phyloP scores from a whole-genome alignment of 2,113 vertebrate species.

The Potamarius usumacintae region DNA sequence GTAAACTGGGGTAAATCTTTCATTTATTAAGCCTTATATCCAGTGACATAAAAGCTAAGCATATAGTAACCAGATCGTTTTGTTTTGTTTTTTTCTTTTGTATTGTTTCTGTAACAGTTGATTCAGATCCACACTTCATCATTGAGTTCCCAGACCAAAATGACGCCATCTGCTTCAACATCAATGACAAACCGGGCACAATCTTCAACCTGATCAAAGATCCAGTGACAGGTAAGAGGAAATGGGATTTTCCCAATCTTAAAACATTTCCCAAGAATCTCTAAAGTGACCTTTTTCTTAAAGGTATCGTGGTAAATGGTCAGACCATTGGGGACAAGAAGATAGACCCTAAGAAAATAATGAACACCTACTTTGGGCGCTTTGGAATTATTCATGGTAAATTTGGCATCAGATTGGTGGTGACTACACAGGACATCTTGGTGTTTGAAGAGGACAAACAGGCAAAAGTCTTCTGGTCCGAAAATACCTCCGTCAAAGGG shows the following conservation, averaged over 20 bases:
- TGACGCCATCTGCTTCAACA: slow-evolving; percentile 91
- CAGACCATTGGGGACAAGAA: slow-evolving; percentile 86
- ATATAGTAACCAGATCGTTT: not conserved
- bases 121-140: slow-evolving; percentile 94
- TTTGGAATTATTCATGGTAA: slow-evolving; percentile 81
- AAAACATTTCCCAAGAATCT: too few species aligned
- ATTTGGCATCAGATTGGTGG: slow-evolving; percentile 76
- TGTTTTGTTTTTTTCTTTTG: not conserved
- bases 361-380: slow-evolving; percentile 86
- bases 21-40: not conserved
- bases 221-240: slow-evolving; percentile 76
- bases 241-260: not conserved
- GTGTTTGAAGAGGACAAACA: slow-evolving; percentile 70
- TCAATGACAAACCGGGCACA: slow-evolving; percentile 82
- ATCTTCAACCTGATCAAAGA: slow-evolving; percentile 87
- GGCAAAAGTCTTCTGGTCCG: slow-evolving; percentile 79
- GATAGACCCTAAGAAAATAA: slow-evolving; percentile 61
- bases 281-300: not conserved
- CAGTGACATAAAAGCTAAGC: not conserved
- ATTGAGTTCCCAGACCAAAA: slow-evolving; percentile 80
- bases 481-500: slow-evolving; percentile 71
- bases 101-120: slow-evolving; percentile 75
- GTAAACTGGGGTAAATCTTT: slow-evolving; percentile 40
- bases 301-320: slow-evolving; percentile 89
- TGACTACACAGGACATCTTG: slow-evolving; percentile 79